phyloP scores from a whole-genome alignment of 2,888 invertebrate genomes.

The Drosophila robusta region DNA sequence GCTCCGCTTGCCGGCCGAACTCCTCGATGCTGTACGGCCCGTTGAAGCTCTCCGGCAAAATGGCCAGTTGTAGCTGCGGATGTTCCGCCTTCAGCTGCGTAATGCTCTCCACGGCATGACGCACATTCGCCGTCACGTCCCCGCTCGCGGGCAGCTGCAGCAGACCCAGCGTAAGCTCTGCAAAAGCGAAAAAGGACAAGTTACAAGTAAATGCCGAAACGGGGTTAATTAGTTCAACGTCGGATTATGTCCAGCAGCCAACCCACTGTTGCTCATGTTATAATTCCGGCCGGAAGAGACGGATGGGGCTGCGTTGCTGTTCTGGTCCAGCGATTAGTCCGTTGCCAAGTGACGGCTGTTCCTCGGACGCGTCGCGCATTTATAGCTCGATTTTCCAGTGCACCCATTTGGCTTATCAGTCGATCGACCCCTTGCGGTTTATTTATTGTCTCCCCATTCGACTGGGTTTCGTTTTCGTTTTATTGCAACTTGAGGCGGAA shows the following conservation, averaged over 20 bases:
- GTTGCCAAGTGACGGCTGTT: constrained; percentile 27
- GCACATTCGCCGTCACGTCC: constrained; percentile 70
- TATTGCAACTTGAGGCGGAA: constrained; percentile 5
- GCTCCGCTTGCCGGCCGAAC: constrained; percentile 94
- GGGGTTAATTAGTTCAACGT: constrained; percentile 41
- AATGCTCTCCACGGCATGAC: constrained; percentile 68
- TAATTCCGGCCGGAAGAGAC: background rate
- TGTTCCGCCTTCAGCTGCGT: constrained; percentile 71
- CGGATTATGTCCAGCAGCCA: constrained; percentile 19
- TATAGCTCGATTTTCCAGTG: constrained; percentile 46
- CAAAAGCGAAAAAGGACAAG: background rate
- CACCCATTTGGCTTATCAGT: constrained; percentile 25
- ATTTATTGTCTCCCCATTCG: constrained; percentile 1
- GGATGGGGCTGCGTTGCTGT: background rate
- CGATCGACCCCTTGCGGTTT: constrained; percentile 17
- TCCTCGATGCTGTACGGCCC: constrained; percentile 94
- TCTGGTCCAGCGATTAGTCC: background rate
- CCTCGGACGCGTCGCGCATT: constrained; percentile 9
- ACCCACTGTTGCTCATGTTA: constrained; percentile 49
- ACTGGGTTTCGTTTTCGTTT: constrained; percentile 4
- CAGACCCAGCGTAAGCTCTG: constrained; percentile 77
- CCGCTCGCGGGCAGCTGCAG: constrained; percentile 74
- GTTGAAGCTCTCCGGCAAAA: constrained; percentile 96
- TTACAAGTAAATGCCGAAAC: background rate
- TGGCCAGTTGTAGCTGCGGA: constrained; percentile 86